phyloP scores from a whole-genome alignment of 2,888 invertebrate species.

The Eristalinus aeneus region DNA sequence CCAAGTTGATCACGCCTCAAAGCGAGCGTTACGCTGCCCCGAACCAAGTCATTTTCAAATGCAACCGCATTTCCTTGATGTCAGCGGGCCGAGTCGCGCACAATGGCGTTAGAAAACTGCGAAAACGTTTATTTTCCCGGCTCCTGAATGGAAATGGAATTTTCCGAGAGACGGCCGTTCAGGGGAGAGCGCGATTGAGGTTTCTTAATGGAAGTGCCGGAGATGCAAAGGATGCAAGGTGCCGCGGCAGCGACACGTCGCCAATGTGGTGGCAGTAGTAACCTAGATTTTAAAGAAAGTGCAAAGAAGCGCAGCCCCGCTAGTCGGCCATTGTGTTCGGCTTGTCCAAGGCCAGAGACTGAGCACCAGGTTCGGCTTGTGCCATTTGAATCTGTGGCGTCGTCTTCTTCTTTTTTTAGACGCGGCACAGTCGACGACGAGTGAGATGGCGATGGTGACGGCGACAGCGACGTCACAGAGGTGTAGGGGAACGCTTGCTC shows the following conservation, averaged over 20 bases:
- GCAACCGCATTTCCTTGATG: constrained; percentile 69
- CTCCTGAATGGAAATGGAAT: constrained; percentile 44
- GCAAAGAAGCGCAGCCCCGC: neutral
- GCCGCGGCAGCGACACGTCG: neutral
- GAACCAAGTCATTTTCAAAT: constrained; percentile 57
- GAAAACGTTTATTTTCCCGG: constrained; percentile 45
- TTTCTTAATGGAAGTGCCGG: constrained; percentile 49
- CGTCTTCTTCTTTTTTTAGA: neutral
- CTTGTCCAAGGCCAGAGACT: constrained; percentile 21
- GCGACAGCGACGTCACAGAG: neutral
- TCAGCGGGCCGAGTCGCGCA: constrained; percentile 35
- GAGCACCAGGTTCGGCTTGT: neutral
- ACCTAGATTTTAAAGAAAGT: constrained; percentile 24
- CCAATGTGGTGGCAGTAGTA: constrained; percentile 12
- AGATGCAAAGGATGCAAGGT: constrained; percentile 7
- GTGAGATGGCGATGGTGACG: neutral
- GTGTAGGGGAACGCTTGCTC: neutral
- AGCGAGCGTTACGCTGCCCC: constrained; percentile 26
- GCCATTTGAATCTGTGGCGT: neutral
- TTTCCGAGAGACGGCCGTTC: constrained; percentile 28
- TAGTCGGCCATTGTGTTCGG: neutral
- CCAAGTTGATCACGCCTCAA: constrained; percentile 63
- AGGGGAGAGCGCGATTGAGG: constrained; percentile 27
- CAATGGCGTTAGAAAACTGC: constrained; percentile 35
- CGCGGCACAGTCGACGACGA: neutral